A percentile compares a stretch with the other conserved stretches of the same genome.
Conservation (phyloP, 2,888 invertebrate species). For the Pristionchus fissidentatus region DNA sequence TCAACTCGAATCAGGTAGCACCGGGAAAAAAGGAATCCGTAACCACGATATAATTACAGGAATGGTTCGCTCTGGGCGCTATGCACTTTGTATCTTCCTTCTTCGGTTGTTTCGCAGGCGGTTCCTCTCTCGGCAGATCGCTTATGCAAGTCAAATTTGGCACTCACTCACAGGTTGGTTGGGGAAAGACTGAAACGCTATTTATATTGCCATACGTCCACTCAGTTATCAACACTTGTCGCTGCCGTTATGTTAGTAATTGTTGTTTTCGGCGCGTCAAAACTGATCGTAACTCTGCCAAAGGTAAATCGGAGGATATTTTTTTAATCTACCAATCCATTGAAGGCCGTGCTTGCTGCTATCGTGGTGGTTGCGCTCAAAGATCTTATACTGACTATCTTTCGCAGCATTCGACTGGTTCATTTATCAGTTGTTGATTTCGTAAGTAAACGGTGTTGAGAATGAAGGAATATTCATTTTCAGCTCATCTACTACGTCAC, state of each 20-base stretch:
- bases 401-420: constrained; percentile 51
- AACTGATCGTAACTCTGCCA: constrained; percentile 61
- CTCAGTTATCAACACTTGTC: constrained; percentile 64
- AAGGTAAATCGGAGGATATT: constrained; percentile 47
- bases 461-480: constrained; percentile 21
- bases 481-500: constrained; percentile 85
- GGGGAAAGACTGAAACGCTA: background rate
- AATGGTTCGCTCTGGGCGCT: constrained; percentile 77
- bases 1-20: constrained; percentile 75
- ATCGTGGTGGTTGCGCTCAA: constrained; percentile 69
- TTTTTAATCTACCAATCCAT: background rate
- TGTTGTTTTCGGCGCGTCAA: constrained; percentile 59
- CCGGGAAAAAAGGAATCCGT: background rate
- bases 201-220: background rate
- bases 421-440: constrained; percentile 63
- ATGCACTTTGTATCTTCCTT: constrained; percentile 76
- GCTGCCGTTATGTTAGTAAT: constrained; percentile 58
- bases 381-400: constrained; percentile 65
- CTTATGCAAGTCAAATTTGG: constrained; percentile 75
- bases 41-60: constrained; percentile 65
- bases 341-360: constrained; percentile 64
- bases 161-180: constrained; percentile 57
- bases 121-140: constrained; percentile 75
- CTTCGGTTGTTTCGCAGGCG: constrained; percentile 77
- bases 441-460: constrained; percentile 53